Evolutionary conservation across 2,888 invertebrate species (phyloP).

Genomic region (Hypercompe scribonia): DNA sequence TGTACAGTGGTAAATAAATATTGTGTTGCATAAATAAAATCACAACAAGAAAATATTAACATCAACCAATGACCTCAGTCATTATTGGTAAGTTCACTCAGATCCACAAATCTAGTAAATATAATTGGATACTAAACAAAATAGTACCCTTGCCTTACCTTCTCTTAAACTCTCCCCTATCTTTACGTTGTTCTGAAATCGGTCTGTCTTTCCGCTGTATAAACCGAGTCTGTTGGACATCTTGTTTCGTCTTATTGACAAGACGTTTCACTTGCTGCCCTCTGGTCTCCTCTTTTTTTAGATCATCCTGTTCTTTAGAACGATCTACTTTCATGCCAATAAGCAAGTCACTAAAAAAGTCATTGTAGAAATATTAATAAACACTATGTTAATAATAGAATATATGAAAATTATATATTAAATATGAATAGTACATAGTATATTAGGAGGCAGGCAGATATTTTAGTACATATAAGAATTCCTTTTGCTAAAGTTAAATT

Average conservation of each 20-base stretch:
- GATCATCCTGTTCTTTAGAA: conserved; percentile 69
- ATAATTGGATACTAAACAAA: neutral
- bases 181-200: conserved; percentile 9
- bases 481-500: too few species aligned
- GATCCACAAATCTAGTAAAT: too few species aligned
- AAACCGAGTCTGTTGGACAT: conserved; percentile 59
- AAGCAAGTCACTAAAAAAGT: conserved; percentile 88
- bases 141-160: conserved; percentile 9
- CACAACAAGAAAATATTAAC: too few species aligned
- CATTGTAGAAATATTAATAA: neutral
- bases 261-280: conserved; percentile 86
- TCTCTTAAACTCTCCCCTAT: conserved; percentile 10
- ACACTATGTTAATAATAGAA: neutral
- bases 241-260: conserved; percentile 66
- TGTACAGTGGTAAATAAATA: too few species aligned
- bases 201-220: conserved; percentile 52
- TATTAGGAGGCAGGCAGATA: too few species aligned
- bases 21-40: too few species aligned
- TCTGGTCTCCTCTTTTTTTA: conserved; percentile 65
- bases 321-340: conserved; percentile 93
- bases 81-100: too few species aligned
- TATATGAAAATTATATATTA: neutral
- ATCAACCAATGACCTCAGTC: too few species aligned
- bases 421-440: too few species aligned
- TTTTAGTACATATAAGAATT: too few species aligned